phyloP scores from a whole-genome alignment of 2,113 vertebrate genomes.

The Propithecus coquereli region DNA sequence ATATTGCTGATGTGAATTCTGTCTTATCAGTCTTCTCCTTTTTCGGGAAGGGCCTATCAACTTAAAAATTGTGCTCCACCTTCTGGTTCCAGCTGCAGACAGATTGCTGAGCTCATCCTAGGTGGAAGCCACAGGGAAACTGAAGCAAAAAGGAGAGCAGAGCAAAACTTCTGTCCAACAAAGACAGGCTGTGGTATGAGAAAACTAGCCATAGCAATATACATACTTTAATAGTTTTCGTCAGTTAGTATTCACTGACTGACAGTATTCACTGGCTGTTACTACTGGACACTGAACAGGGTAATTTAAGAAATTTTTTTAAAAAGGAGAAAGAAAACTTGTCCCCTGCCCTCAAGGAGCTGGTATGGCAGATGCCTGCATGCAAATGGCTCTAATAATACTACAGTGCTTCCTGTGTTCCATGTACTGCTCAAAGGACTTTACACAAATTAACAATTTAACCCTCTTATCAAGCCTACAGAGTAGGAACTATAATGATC shows the following conservation, averaged over 20 bases:
- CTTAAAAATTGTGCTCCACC: neutral
- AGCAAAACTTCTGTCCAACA: neutral
- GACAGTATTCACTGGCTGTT: neutral
- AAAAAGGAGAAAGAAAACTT: neutral
- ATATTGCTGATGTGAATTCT: neutral
- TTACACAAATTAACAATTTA: neutral
- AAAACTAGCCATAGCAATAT: neutral
- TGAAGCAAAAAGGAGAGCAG: neutral
- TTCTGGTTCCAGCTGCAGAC: neutral
- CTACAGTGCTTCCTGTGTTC: neutral
- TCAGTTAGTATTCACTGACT: neutral
- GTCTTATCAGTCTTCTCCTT: neutral
- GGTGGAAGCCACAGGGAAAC: neutral
- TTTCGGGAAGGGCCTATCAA: neutral
- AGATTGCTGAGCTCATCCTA: neutral
- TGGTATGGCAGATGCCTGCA: neutral
- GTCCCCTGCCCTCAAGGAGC: neutral
- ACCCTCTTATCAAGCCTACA: neutral
- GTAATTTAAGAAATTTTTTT: neutral
- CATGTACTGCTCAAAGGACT: neutral
- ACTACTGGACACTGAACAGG: neutral
- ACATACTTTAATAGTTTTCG: neutral
- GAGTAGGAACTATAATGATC: neutral
- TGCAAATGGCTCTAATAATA: neutral
- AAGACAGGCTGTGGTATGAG: no score